Percentiles rank a stretch among this genome's conserved stretches.
Conservation (phyloP, 2,113 vertebrate species). For the Hippopotamus amphibius region DNA sequence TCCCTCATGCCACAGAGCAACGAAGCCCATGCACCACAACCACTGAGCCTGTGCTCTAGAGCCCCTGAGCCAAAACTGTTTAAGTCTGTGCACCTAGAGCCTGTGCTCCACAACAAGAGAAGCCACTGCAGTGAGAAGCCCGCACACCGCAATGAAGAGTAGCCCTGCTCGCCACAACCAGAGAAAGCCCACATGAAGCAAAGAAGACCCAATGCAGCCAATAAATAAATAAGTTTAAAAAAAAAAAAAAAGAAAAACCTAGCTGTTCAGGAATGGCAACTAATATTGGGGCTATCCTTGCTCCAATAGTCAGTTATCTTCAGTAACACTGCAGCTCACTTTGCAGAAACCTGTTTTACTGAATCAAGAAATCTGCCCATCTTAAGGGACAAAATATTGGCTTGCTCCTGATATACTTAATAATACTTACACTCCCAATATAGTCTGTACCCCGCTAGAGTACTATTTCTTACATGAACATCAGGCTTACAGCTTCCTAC, state of each 20-base stretch:
- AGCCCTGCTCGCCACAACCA: too few species aligned
- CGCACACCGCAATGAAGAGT: too few species aligned
- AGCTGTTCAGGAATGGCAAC: not conserved
- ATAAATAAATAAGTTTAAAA: too few species aligned
- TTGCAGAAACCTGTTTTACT: not conserved
- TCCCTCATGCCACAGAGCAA: too few species aligned
- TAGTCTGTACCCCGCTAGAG: not conserved
- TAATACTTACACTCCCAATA: not conserved
- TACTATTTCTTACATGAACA: not conserved
- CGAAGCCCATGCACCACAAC: too few species aligned
- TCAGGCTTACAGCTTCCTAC: not conserved
- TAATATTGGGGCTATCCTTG: not conserved
- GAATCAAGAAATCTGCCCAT: not conserved
- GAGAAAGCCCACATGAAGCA: too few species aligned
- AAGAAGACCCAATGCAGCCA: too few species aligned
- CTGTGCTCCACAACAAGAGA: too few species aligned
- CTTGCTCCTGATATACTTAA: not conserved
- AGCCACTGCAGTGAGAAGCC: too few species aligned
- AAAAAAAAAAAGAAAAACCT: not conserved
- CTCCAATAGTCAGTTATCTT: not conserved
- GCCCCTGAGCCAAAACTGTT: too few species aligned
- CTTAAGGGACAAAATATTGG: not conserved
- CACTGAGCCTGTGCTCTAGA: too few species aligned
- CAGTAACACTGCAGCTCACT: not conserved
- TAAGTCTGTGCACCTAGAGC: too few species aligned